Conservation (phyloP, 2,888 invertebrate species). For the Amitus sp. region DNA sequence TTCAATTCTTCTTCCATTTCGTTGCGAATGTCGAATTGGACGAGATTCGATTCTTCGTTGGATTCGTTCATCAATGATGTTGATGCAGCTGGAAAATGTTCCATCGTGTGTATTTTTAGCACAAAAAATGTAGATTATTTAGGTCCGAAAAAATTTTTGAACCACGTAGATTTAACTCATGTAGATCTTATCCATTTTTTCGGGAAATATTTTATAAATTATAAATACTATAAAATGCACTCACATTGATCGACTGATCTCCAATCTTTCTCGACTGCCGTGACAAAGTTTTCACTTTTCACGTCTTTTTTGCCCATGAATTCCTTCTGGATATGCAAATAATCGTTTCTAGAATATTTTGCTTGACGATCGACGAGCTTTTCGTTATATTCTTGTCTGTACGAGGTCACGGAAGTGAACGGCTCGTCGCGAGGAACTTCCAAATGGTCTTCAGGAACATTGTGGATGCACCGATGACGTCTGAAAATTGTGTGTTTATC, state of each 20-base stretch:
- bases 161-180: too few species aligned
- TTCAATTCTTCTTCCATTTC: constrained; percentile 80
- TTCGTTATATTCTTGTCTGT: constrained; percentile 74
- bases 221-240: too few species aligned
- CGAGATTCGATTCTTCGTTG: constrained; percentile 73
- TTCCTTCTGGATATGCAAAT: constrained; percentile 65
- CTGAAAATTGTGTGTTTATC: too few species aligned
- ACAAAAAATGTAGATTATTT: too few species aligned
- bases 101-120: too few species aligned
- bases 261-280: constrained; percentile 70
- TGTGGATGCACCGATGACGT: constrained; percentile 69
- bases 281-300: constrained; percentile 50
- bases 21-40: constrained; percentile 81
- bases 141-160: constrained; percentile 37
- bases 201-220: too few species aligned
- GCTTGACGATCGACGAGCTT: constrained; percentile 73
- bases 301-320: too few species aligned
- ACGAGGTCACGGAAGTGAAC: constrained; percentile 68
- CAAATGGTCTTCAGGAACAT: constrained; percentile 51
- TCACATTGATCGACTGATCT: constrained; percentile 66
- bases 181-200: too few species aligned
- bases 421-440: constrained; percentile 55
- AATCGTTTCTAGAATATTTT: constrained; percentile 67
- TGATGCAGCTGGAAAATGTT: constrained; percentile 8
- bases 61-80: constrained; percentile 1